These are phyloP conservation scores for Erythrocercus mccallii DNA, from an alignment of 2,113 vertebrate species.

Conservation along the genomic window DNA sequence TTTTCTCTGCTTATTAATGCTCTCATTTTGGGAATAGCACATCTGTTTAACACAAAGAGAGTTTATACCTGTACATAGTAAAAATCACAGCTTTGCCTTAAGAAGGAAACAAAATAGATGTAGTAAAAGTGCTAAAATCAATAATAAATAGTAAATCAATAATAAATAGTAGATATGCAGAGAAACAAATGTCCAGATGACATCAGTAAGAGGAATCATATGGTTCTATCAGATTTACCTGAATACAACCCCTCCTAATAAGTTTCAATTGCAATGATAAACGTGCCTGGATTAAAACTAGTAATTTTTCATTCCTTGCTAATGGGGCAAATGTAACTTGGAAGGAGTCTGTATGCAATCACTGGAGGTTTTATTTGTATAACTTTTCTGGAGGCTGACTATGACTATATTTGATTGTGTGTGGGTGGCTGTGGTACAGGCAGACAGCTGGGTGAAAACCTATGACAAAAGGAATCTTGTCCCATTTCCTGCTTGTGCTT, in stretches of 20 bases:
- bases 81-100: background rate
- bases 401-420: slow-evolving; percentile 17
- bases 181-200: background rate
- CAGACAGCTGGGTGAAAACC: slow-evolving; percentile 53
- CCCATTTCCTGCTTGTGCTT: slow-evolving; percentile 34
- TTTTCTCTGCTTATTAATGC: background rate
- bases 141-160: background rate
- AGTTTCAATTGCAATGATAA: background rate
- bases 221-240: background rate
- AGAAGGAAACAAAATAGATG: background rate
- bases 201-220: background rate
- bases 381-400: background rate
- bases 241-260: background rate
- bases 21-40: background rate
- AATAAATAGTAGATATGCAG: background rate
- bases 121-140: background rate
- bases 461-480: slow-evolving; percentile 49
- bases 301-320: slow-evolving; percentile 4
- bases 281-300: background rate
- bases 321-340: slow-evolving; percentile 18
- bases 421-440: slow-evolving; percentile 34
- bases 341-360: slow-evolving; percentile 19
- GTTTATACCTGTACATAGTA: background rate
- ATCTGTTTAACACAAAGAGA: background rate
- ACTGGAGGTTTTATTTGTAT: background rate